phyloP scores from a whole-genome alignment of 2,888 invertebrate species.

The Priapulus caudatus region DNA sequence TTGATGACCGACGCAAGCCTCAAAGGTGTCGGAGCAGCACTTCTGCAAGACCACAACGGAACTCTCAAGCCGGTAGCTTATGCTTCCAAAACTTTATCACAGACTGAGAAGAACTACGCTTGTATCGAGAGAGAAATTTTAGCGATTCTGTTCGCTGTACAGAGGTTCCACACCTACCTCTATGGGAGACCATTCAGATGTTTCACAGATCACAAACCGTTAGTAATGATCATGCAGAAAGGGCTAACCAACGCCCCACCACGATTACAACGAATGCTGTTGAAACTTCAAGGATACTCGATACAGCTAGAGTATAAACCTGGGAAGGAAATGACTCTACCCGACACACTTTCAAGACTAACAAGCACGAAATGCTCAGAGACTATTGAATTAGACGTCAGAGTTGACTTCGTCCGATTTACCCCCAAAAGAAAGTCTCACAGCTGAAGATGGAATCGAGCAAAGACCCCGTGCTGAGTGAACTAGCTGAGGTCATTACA shows the following conservation, averaged over 20 bases:
- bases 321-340: slow-evolving; percentile 27
- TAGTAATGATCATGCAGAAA: slow-evolving; percentile 31
- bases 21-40: slow-evolving; percentile 30
- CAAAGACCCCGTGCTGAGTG: no score
- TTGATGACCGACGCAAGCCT: slow-evolving; percentile 31
- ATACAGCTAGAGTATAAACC: slow-evolving; percentile 27
- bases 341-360: slow-evolving; percentile 27
- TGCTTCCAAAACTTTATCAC: slow-evolving; percentile 28
- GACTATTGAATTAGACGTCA: no score
- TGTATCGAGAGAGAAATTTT: slow-evolving; percentile 37
- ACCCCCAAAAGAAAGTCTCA: no score
- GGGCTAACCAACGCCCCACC: slow-evolving; percentile 31
- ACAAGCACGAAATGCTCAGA: slow-evolving; percentile 12
- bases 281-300: slow-evolving; percentile 28
- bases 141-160: no score
- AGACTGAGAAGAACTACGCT: slow-evolving; percentile 30
- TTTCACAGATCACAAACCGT: slow-evolving; percentile 36
- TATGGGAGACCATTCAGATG: no score
- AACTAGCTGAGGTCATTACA: no score
- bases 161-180: no score
- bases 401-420: no score
- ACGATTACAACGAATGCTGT: slow-evolving; percentile 32
- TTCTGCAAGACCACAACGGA: slow-evolving; percentile 24
- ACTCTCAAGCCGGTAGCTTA: slow-evolving; percentile 31
- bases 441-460: no score